Percentiles rank a stretch among this genome's conserved stretches.
Evolutionary conservation across 2,797 vertebrate species (phyloP).

Genomic region (Melanotaenia trifasciata): DNA sequence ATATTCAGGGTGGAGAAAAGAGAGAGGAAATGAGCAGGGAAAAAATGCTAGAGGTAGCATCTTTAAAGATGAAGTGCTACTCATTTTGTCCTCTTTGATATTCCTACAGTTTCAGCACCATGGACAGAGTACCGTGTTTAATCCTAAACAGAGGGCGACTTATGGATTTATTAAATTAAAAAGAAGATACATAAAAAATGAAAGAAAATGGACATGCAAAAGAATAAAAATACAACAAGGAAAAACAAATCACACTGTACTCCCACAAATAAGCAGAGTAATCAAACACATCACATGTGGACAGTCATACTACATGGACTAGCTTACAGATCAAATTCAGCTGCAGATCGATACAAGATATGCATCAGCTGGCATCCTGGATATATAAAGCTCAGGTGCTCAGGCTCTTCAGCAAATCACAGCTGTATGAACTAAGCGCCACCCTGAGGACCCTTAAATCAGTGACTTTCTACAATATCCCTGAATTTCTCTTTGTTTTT

Average conservation of each 20-base stretch:
- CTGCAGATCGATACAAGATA: conserved; percentile 10
- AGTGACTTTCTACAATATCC: conserved; percentile 15
- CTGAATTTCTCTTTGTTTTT: not conserved
- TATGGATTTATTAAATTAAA: not conserved
- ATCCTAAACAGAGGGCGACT: conserved; percentile 3
- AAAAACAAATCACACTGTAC: not conserved
- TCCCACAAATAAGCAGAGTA: conserved; percentile 12
- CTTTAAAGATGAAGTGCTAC: conserved; percentile 28
- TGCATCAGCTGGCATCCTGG: conserved; percentile 8
- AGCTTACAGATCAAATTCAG: conserved; percentile 11
- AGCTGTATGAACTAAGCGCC: conserved; percentile 1
- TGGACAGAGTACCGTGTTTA: conserved; percentile 62
- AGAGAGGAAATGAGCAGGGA: conserved; percentile 20
- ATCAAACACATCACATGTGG: not conserved
- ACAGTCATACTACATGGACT: conserved; percentile 18
- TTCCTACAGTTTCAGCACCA: conserved; percentile 69
- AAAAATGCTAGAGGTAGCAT: conserved; percentile 29
- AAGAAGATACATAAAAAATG: not conserved
- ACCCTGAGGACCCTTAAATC: not conserved
- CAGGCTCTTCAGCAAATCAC: not conserved
- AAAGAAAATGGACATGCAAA: not conserved
- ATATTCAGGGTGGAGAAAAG: conserved; percentile 23
- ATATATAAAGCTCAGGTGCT: conserved; percentile 6
- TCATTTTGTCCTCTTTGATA: conserved; percentile 7
- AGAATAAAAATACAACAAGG: not conserved